Base-by-base conservation (phyloP, 2,797 vertebrate genomes). In the Podarcis lilfordi region DNA sequence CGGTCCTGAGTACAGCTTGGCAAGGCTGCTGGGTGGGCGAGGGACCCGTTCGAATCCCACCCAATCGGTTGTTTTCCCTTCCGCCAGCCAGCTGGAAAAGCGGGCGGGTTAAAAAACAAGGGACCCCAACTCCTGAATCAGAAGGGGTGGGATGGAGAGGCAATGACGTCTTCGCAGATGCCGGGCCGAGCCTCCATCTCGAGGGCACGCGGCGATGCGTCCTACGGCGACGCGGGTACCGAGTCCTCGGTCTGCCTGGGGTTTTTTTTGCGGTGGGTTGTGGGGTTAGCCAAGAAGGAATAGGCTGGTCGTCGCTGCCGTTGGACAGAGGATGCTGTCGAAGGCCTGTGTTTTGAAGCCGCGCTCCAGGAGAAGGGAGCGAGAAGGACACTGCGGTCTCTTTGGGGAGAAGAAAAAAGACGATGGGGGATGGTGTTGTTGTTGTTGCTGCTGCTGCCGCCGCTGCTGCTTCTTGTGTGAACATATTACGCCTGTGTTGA, bases 311-410 rank as follows among this genome's bases (percentile, higher is more conserved):
- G 13, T 25, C 27, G 50, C 2, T 11, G 17, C 17, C 1, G 45
- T n/a, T 55, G 21, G 23, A 23, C 25, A 4, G 5, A 23, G 23
- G 50, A 64, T 5, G 68, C 2, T 9, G 17, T 15, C 7, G 1
- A 21, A 72, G 45, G 68, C 0, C 5, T 3, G 68, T 3, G 1
- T 77, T 32, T 32, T 61, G 84, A 7, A n/a, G 61, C 29, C 17
- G 0, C 1, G 13, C 17, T 66, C 23, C 1, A 4, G 4, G 13
- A 13, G 3, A 25, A 25, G 2, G 25, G 6, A 19, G 8, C 69
- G 29, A 75, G 71, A 6, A 72, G 32, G 83, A 29, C 68, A 15
- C 6, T 40, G 43, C 7, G 6, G 4, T 69, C 66, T 68, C 32
- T 29, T 4, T 19, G 29, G 45, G 17, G 61, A 68, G 37, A 35